Evolutionary conservation across 2,113 vertebrate genomes (phyloP), one percentile per base, ranked within the genome.

Genomic region (Lamprologus callipterus): DNA sequence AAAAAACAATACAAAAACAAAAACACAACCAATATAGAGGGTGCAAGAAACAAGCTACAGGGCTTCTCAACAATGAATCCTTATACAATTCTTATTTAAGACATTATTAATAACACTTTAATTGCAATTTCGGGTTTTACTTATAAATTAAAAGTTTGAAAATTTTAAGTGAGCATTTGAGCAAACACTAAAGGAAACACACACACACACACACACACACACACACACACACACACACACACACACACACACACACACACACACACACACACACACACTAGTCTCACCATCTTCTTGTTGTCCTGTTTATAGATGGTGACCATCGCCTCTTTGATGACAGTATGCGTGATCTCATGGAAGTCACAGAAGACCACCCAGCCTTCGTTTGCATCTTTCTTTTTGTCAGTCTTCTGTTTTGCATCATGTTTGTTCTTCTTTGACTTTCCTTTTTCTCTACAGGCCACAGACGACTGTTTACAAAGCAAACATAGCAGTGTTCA

Each of bases 331-430:
- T 96, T 98, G 91, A 99, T 97, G 85, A 98, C 97, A 4, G 98
- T 94, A 92, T 99, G 98, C 19, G 98, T 99, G 94, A 99, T 99
- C 94, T 99, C 98, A 49, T 97, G 96, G 88, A 99, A 99, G 88
- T 99, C 99, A 4, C 97, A 98, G 91, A 99, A 99, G 8, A 80
- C 93, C 75, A 86, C 95, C 98, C 98, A 99, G 3, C 82, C 87
- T 2, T 98, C 96, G 9, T 79, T 89, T 2, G 19, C 8, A 2
- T 94, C 92, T 81, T 96, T 98, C n/a, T 96, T 97, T 21, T 95
- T 96, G 6, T 96, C 96, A 12, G 96, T 97, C 80, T 96, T 98
- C 86, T 7, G 88, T 93, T 97, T 98, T 85, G 85, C 90, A 7
- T 98, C 97, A 1, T 81, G 89, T 88, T 97, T 98, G 82, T 96